Base-by-base conservation (phyloP, 2,797 vertebrate genomes). In the Malurus leucopterus region DNA sequence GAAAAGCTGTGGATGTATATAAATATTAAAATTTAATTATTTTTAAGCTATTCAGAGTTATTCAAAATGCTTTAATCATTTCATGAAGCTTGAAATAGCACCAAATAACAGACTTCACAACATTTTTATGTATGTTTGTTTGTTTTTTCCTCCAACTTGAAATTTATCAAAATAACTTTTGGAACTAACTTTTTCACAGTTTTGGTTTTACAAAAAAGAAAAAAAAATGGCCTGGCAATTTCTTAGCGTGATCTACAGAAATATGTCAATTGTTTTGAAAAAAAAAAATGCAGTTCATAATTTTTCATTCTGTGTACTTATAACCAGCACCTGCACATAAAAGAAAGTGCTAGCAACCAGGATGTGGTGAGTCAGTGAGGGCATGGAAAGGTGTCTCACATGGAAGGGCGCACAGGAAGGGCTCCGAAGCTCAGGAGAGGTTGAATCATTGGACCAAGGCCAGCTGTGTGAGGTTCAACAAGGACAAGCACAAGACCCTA, bases 141-240 rank as follows among this genome's bases (percentile, higher is more conserved):
- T 0, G 0, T 0, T 19, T 27, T 47, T 65, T 41, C 2, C 6
- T 30, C 13, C 13, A 81, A 24, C 3, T 55, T 63, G 5, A 85
- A 79, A 79, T 36, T 72, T 15, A 54, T 23, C 6, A 41, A 61
- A 77, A 57, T 61, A 63, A 38, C 2, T 61, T 27, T 64, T 49
- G 46, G 34, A 82, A 71, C 11, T 2, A 34, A 43, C 16, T 15
- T 36, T 70, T 78, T 90, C 7, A 8, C 8, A 51, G 4, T 2
- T 77, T 86, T 59, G 8, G 4, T 59, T 71, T 73, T 69, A 13
- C 20, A 47, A 77, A 78, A 11, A 64, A 18, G 72, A 69, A 18
- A 76, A 36, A 36, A 36, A 36, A 36, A 36, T 8, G 18, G 9
- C 59, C 57, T 57, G 17, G 14, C 3, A 41, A 75, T 79, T 75